Evolutionary conservation across 2,113 vertebrate genomes (phyloP), one percentile per base, ranked within the genome.

Genomic region (Uropsilus gracilis): DNA sequence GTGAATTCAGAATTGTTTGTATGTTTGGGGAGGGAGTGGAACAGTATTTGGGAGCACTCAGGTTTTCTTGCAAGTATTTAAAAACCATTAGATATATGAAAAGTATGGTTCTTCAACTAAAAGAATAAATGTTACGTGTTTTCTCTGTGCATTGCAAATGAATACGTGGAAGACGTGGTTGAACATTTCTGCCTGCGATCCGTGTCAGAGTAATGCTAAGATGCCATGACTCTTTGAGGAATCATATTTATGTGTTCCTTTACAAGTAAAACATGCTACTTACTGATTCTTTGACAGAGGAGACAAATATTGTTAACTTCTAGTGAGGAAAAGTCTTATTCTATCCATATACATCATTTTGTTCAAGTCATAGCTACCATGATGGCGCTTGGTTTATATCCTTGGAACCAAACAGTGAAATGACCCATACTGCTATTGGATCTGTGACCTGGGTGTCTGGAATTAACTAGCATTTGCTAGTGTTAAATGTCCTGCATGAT

Each of bases 121-220:
- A 94, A 87, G 44, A 89, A 39, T 71, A 66, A 71, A 76, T 55
- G 44, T 10, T 72, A 8, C 24, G 4, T 76, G 55, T 77, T 95
- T 84, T 75, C 59, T 89, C 76, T 86, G 64, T 96, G 80, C 57
- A 72, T 95, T 94, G 68, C 77, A 88, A 88, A 88, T 59, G 44
- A 55, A 80, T 92, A 37, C 73, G 66, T 73, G 89, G 73, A 88
- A 92, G 89, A 64, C 50, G 34, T 64, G 12, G 89, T n/a, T n/a
- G n/a, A n/a, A 48, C 48, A 46, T 68, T 88, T 96, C 68, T 68
- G 18, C 57, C 48, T 92, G 91, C 83, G 88, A 90, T 93, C 30
- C 84, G 53, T 72, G 88, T 94, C 90, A 88, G 92, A 90, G 97
- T 85, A 92, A n/a, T n/a, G n/a, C n/a, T n/a, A n/a, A n/a, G n/a